Evolutionary conservation across 2,888 invertebrate genomes (phyloP).

Genomic region (Myathropa florea): DNA sequence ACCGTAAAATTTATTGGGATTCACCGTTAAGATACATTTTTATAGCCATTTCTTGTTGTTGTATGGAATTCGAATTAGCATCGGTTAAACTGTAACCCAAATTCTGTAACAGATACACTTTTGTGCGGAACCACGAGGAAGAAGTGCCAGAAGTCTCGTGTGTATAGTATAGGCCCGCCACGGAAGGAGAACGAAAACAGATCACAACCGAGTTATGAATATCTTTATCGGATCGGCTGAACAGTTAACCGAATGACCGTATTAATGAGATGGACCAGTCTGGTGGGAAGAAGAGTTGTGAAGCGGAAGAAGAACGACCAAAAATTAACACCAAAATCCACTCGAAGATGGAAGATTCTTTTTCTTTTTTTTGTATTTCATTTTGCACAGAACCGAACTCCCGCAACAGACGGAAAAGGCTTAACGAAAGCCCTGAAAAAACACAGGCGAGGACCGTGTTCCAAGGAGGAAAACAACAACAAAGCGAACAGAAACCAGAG

Average conservation of each 20-base stretch:
- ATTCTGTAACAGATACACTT: conserved; percentile 6
- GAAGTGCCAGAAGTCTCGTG: background rate
- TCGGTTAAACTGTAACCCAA: conserved; percentile 3
- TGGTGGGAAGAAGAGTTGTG: conserved; percentile 17
- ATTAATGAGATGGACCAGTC: conserved; percentile 49
- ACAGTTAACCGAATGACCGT: conserved; percentile 69
- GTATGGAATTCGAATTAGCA: background rate
- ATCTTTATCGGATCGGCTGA: conserved; percentile 45
- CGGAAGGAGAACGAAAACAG: background rate
- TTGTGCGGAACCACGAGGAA: background rate
- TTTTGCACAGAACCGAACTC: background rate
- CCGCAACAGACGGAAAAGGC: conserved; percentile 20
- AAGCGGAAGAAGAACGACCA: background rate
- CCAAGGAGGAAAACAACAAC: conserved; percentile 14
- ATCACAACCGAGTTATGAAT: conserved; percentile 49
- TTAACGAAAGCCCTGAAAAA: conserved; percentile 23
- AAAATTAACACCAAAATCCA: background rate
- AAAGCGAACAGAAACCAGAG: background rate
- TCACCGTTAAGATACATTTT: background rate
- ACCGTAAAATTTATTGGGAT: background rate
- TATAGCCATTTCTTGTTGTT: background rate
- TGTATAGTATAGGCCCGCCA: background rate
- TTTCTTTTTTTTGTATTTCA: background rate
- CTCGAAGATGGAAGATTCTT: background rate
- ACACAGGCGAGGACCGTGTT: conserved; percentile 22